These are phyloP conservation scores for Plectropomus leopardus DNA, from an alignment of 2,113 vertebrate genomes.

Conservation along the genomic window DNA sequence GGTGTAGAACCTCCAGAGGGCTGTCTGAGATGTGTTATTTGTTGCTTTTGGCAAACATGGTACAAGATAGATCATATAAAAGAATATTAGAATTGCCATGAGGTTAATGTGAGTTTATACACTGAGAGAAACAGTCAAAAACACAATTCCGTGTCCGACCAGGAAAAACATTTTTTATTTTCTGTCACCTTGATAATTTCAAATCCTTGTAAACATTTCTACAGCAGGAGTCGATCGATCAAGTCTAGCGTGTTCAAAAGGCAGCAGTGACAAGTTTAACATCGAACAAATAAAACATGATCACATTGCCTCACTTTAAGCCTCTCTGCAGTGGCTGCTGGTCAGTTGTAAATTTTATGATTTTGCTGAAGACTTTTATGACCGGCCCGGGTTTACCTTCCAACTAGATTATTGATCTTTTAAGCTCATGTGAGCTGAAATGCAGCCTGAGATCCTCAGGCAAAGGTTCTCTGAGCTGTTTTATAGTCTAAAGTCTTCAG, in stretches of 20 bases:
- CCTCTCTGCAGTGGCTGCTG: background rate
- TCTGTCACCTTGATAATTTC: too few relatives aligned
- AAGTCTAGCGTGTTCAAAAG: background rate
- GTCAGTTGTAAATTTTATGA: constrained; percentile 14
- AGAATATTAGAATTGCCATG: background rate
- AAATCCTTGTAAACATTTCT: too few relatives aligned
- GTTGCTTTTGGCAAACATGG: background rate
- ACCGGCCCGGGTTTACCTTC: background rate
- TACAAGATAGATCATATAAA: background rate
- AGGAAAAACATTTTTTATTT: too few relatives aligned
- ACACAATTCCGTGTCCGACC: background rate
- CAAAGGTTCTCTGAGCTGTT: constrained; percentile 18
- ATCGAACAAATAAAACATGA: constrained; percentile 5
- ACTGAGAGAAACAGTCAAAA: background rate
- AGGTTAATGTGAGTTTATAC: background rate
- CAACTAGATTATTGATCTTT: constrained; percentile 29
- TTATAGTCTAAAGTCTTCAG: constrained; percentile 5
- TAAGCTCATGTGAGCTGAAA: constrained; percentile 7
- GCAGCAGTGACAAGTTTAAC: background rate
- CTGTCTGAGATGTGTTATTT: background rate
- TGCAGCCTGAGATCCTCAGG: constrained; percentile 6
- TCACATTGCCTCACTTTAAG: background rate
- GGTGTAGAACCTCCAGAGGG: background rate
- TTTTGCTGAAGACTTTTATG: constrained; percentile 24
- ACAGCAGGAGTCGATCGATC: background rate